Conservation (phyloP, 2,888 invertebrate genomes). For the Scotopteryx bipunctaria region DNA sequence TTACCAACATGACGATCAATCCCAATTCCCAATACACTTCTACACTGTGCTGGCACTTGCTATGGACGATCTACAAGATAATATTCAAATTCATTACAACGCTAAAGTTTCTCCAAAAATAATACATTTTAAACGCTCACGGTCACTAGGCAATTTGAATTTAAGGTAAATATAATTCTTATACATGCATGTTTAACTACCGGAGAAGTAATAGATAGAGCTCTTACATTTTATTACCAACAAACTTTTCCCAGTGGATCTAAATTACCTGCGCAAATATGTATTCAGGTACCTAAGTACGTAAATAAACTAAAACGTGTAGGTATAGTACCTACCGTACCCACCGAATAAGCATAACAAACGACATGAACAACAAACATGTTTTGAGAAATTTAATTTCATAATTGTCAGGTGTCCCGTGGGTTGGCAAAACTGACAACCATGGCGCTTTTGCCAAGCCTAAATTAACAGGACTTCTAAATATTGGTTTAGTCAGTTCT, state of each 20-base stretch:
- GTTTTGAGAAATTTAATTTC: constrained; percentile 41
- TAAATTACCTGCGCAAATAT: too few species aligned
- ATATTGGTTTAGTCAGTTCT: constrained; percentile 32
- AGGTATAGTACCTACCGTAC: too few species aligned
- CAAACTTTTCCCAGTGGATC: too few species aligned
- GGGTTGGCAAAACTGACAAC: constrained; percentile 27
- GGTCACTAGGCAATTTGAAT: constrained; percentile 2
- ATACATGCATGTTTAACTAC: too few species aligned
- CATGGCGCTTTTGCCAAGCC: constrained; percentile 23
- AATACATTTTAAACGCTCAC: background rate
- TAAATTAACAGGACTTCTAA: constrained; percentile 28
- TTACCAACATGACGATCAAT: background rate
- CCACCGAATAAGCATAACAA: too few species aligned
- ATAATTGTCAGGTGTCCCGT: constrained; percentile 37
- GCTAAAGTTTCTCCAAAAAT: background rate
- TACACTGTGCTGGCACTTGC: background rate
- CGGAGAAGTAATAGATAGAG: too few species aligned
- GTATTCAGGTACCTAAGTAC: too few species aligned
- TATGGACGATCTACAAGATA: constrained; percentile 2
- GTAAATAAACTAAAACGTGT: too few species aligned
- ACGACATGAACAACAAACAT: constrained; percentile 21
- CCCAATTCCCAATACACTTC: too few species aligned
- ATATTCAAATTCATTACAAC: background rate
- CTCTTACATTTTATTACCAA: too few species aligned
- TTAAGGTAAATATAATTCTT: constrained; percentile 9